A percentile compares a stretch with the other conserved stretches of the same genome.
Evolutionary conservation across 2,113 vertebrate species (phyloP).

Genomic region (Melanocharis versteri): DNA sequence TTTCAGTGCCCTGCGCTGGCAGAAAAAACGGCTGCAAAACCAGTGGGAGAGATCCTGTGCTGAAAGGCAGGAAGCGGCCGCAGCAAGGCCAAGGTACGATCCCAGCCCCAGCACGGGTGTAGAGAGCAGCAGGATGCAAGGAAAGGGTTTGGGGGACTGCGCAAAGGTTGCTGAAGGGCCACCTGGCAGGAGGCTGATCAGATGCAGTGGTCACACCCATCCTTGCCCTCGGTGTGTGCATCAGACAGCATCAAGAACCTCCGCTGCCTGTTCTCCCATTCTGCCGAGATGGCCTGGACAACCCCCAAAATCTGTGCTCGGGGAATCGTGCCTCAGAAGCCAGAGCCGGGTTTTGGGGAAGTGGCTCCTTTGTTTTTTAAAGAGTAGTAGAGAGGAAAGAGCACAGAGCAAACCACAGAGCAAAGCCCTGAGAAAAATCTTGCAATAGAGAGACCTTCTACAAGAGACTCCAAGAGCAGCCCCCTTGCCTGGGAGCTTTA

Average conservation of each 20-base stretch:
- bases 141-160: neutral
- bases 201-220: neutral
- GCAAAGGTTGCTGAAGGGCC: neutral
- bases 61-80: neutral
- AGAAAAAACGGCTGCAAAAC: constrained; percentile 64
- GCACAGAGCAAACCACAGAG: neutral
- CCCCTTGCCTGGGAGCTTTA: neutral
- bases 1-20: constrained; percentile 81
- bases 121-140: neutral
- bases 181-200: neutral
- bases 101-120: neutral
- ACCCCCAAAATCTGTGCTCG: neutral
- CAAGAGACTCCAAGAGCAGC: neutral
- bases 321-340: neutral
- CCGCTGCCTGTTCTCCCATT: rapidly evolving
- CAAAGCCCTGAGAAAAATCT: neutral
- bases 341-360: neutral
- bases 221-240: neutral
- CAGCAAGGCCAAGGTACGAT: neutral
- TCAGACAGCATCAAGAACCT: neutral
- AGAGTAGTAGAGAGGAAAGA: neutral
- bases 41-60: constrained; percentile 43
- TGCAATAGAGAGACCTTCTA: neutral
- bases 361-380: neutral
- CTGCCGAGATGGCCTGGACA: neutral